Conservation (phyloP, 2,113 vertebrate genomes). For the Edolisoma coerulescens region DNA sequence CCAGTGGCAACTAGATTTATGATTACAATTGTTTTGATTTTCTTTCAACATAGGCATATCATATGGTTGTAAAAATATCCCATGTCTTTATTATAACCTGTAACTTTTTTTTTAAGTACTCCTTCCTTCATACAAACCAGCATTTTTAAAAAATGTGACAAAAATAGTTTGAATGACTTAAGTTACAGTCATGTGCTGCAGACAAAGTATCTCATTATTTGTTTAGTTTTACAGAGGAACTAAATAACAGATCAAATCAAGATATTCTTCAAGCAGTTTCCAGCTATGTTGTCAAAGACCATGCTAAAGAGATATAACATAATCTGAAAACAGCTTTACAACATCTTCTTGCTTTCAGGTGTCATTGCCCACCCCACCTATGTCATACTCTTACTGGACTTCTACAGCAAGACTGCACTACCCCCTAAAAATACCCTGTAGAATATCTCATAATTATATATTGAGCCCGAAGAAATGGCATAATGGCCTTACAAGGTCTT, state of each 20-base stretch:
- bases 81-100: background rate
- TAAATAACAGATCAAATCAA: constrained; percentile 16
- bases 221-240: constrained; percentile 23
- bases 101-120: background rate
- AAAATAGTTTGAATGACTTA: background rate
- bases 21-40: background rate
- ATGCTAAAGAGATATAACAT: background rate
- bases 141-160: background rate
- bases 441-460: background rate
- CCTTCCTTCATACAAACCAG: background rate
- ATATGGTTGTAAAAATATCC: background rate
- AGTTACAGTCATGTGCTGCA: background rate
- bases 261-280: background rate
- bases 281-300: background rate
- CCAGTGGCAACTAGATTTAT: background rate
- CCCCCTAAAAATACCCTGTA: background rate
- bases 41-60: background rate
- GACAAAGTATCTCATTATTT: background rate
- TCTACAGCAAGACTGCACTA: background rate
- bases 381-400: background rate
- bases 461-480: background rate
- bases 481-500: background rate
- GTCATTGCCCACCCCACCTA: background rate
- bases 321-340: background rate
- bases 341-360: background rate